Conservation (phyloP, 2,797 vertebrate species). For the Mormyrus hasselquistii region DNA sequence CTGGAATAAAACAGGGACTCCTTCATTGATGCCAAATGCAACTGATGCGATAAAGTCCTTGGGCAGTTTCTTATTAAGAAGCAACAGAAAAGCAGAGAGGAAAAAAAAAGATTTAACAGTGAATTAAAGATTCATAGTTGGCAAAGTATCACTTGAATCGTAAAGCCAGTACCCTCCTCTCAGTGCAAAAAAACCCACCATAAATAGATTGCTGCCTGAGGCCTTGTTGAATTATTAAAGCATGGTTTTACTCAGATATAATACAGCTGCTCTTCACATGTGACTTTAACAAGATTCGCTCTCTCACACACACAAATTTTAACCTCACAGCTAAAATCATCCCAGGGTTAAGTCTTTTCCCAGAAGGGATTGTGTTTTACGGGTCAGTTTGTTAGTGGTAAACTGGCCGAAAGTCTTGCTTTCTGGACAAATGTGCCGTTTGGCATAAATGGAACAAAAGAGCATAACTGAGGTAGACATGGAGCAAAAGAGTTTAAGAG, state of each 20-base stretch:
- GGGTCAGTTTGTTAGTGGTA: background rate
- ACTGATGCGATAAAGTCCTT: background rate
- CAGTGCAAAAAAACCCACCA: background rate
- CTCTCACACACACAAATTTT: background rate
- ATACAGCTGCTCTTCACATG: background rate
- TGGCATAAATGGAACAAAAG: background rate
- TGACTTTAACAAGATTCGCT: background rate
- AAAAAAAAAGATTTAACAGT: background rate
- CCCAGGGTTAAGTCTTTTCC: background rate
- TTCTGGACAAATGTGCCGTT: background rate
- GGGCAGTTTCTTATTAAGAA: background rate
- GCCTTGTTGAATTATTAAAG: constrained; percentile 16
- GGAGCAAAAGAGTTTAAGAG: background rate
- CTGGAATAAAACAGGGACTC: background rate
- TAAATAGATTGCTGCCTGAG: constrained; percentile 15
- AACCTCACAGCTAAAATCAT: background rate
- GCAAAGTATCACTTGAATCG: background rate
- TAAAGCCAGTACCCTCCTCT: background rate
- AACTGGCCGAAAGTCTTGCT: background rate
- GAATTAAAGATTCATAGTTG: constrained; percentile 22
- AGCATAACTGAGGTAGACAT: background rate
- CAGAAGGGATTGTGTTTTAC: background rate
- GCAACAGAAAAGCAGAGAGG: background rate
- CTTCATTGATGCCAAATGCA: background rate
- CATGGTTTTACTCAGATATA: background rate